Evolutionary conservation across 2,888 invertebrate genomes (phyloP), one percentile per base, ranked within the genome.

Genomic region (Dorcus hopei): DNA sequence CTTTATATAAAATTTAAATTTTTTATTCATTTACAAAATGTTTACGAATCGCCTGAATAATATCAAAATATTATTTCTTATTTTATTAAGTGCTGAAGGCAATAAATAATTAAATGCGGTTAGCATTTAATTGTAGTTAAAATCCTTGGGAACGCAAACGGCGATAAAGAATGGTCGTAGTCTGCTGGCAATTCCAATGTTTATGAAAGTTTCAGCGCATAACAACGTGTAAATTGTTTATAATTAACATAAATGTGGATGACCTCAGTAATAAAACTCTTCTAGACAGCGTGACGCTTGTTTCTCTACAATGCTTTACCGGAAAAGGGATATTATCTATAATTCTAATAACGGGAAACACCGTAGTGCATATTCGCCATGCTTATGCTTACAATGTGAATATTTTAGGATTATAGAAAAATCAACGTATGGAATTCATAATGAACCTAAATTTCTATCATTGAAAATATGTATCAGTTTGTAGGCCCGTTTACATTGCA

Each of bases 241-340:
- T 52, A 61, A 61, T 61, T 61, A 61, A 50, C 61, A 51, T 54
- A 54, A 59, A 61, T 61, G 59, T 59, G 52, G 61, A 61, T 61
- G 61, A 61, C 61, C 61, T 61, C 61, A 59, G 59, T 53, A 55
- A 57, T 57, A 57, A 59, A 54, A 53, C 59, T 58, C 51, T 63
- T 54, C 63, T 61, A 67, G 67, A 67, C 67, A 67, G 67, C 67
- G 59, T 63, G 67, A 66, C 67, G 67, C 67, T 63, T 48, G 58
- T 55, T 58, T 33, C 23, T 19, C 38, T 9, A 54, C 50, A 52
- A 52, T 51, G 19, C 23, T 51, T 23, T n/a, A 11, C 23, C 54
- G 54, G 54, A 54, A 54, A 54, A 49, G 26, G 48, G 41, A 49
- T 41, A 54, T 54, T 54, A 54, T 54, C 54, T 45, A 40, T 45